Base-by-base conservation (phyloP, 2,113 vertebrate genomes). In the Baryphthengus martii region DNA sequence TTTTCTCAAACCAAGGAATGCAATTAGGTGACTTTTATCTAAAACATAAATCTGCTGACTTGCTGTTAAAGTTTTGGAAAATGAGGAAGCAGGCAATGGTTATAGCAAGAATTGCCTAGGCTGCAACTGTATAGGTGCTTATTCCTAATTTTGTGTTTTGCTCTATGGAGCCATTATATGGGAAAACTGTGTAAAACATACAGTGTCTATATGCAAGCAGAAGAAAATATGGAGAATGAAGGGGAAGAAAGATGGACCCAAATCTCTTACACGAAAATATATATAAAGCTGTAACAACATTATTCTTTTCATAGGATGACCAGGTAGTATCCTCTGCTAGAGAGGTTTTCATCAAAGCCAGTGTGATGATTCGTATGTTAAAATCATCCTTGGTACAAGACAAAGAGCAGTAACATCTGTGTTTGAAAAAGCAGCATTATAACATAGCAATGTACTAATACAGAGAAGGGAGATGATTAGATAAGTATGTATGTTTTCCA, bases 1-100 rank as follows among this genome's bases (percentile, higher is more conserved):
- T 91, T 93, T 94, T 91, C 87, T 93, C 91, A 78, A 90, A 90
- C 56, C 24, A 71, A 90, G 68, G 85, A 95, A 94, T 91, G 94
- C 86, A 95, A 86, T 83, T 93, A 96, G 93, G 79, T 88, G 78
- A 73, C 59, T 96, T 94, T 97, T 78, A 86, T 88, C 96, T 95
- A 93, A 93, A 88, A 86, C n/a, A 65, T 33, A 80, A 85, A 93
- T 89, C 93, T 96, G 39, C 71, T 87, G 62, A 77, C 82, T 87
- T 75, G 76, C 53, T 49, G 23, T 24, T 35, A 29, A 61, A 82
- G 53, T 72, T 92, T 86, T 74, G 73, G 37, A 85, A 72, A 90
- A 82, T 50, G 17, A 85, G 40, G 76, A 81, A 85, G 42, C 11
- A 70, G 31, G 29, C 35, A 65, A 45, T 24, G 21, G 45, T 28